Conservation (phyloP, 2,113 vertebrate species). For the Phocoena sinus region DNA sequence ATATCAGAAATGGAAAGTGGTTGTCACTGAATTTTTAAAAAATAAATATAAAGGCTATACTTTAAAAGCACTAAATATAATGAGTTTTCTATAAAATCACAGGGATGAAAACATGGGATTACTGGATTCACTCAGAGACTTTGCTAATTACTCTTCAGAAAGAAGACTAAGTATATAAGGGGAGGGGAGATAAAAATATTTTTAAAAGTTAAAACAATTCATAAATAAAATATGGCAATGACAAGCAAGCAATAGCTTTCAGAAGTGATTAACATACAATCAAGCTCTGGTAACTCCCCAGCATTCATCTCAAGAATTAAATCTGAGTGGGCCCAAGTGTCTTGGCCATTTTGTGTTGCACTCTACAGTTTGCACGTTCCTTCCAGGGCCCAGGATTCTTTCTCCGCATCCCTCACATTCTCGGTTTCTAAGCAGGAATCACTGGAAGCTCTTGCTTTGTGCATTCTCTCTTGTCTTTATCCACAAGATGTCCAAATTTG, state of each 20-base stretch:
- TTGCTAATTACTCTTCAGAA: background rate
- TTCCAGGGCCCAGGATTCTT: background rate
- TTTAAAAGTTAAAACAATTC: background rate
- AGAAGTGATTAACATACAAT: background rate
- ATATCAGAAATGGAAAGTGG: background rate
- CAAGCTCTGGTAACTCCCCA: background rate
- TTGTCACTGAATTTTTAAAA: background rate
- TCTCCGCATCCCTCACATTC: background rate
- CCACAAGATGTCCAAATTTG: background rate
- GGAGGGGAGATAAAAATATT: background rate
- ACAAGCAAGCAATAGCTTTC: background rate
- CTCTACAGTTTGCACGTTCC: background rate
- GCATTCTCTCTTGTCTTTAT: background rate
- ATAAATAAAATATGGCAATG: background rate
- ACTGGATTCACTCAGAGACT: background rate
- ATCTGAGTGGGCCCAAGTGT: background rate
- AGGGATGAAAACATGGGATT: background rate
- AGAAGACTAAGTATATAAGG: background rate
- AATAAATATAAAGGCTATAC: background rate
- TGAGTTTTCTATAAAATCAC: background rate
- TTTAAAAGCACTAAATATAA: background rate
- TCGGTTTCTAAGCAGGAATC: background rate
- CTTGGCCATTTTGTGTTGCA: background rate
- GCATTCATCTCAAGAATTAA: background rate
- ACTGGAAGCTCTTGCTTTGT: background rate